Conservation (phyloP, 1,140 invertebrate species). For the Zaprionus inermis region DNA sequence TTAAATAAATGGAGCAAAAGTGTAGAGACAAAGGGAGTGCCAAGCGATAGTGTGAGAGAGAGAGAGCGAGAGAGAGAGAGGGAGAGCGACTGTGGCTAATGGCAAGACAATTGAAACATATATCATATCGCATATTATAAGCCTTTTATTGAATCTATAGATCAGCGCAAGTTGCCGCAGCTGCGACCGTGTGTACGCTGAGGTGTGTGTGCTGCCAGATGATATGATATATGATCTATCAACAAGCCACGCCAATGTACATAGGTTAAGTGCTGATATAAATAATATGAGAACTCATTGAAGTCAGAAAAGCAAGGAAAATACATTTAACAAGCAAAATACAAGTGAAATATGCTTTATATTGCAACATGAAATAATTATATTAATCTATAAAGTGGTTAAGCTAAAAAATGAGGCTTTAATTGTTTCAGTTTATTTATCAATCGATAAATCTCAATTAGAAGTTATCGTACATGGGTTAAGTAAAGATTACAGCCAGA, state of each 20-base stretch:
- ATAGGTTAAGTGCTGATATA: background rate
- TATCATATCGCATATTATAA: slow-evolving; percentile 8
- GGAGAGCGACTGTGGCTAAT: background rate
- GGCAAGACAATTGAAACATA: slow-evolving; percentile 1
- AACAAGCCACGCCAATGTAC: background rate
- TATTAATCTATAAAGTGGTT: background rate
- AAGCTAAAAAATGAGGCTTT: background rate
- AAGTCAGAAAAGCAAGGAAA: background rate
- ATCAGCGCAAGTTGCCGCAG: slow-evolving; percentile 5
- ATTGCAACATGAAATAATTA: background rate
- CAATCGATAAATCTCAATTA: too few species aligned
- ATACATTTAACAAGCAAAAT: background rate
- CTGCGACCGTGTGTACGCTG: background rate
- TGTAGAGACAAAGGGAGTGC: background rate
- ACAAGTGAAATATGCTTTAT: background rate
- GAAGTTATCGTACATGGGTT: too few species aligned
- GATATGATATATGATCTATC: background rate
- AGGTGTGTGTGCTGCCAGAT: background rate
- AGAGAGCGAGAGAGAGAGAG: background rate
- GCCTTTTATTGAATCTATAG: slow-evolving; percentile 19
- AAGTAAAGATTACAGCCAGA: too few species aligned
- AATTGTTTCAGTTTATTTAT: background rate
- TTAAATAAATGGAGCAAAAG: slow-evolving; percentile 73
- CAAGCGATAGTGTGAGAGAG: background rate
- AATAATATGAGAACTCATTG: background rate